Conservation (phyloP, 2,888 invertebrate species). For the Cerceris rybyensis region DNA sequence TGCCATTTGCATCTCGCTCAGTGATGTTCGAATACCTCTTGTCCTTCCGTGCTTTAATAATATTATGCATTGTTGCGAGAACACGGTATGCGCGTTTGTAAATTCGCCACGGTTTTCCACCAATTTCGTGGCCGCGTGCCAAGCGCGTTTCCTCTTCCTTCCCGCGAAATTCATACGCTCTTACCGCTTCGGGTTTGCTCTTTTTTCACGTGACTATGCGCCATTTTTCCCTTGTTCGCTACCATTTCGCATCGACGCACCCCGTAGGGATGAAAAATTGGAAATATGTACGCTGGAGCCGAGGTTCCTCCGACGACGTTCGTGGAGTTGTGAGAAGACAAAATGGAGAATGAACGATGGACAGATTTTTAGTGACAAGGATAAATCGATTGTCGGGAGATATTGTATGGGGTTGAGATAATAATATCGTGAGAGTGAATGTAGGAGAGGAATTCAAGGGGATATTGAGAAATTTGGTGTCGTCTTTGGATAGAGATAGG, state of each 20-base stretch:
- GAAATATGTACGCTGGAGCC: too few relatives aligned
- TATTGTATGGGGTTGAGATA: too few relatives aligned
- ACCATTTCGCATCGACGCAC: not conserved
- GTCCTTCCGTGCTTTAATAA: conserved; percentile 58
- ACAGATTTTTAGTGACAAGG: too few relatives aligned
- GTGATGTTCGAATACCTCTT: conserved; percentile 51
- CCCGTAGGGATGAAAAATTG: not conserved
- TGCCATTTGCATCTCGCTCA: conserved; percentile 35
- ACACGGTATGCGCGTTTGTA: conserved; percentile 53
- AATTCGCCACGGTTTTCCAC: conserved; percentile 57
- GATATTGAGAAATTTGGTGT: too few relatives aligned
- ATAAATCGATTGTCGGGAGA: too few relatives aligned
- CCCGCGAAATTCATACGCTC: conserved; percentile 22
- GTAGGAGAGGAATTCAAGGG: too few relatives aligned
- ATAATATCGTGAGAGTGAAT: too few relatives aligned
- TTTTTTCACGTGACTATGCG: not conserved
- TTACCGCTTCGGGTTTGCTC: not conserved
- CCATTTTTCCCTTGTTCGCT: not conserved
- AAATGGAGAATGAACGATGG: too few relatives aligned
- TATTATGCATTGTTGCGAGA: conserved; percentile 64
- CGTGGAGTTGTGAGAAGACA: too few relatives aligned
- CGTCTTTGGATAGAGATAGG: too few relatives aligned
- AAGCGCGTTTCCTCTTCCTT: conserved; percentile 44
- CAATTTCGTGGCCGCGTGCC: conserved; percentile 62
- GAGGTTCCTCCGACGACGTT: too few relatives aligned